phyloP scores from a whole-genome alignment of 2,797 vertebrate genomes.

The Lutjanus argentimaculatus region DNA sequence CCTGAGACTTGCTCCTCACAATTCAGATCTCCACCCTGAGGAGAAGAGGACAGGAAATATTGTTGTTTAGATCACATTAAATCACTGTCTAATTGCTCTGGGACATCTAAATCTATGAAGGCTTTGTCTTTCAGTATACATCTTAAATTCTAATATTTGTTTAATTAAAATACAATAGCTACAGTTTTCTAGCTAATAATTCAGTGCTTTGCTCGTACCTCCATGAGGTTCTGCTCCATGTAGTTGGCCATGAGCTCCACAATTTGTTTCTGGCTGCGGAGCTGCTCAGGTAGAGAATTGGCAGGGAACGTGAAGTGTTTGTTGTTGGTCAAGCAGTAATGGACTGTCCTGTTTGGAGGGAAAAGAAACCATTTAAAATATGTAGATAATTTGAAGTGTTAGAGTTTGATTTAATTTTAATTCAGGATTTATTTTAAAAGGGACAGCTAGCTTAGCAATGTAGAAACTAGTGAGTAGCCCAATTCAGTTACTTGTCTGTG shows the following conservation, averaged over 20 bases:
- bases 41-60: background rate
- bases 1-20: constrained; percentile 82
- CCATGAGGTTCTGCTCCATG: constrained; percentile 99
- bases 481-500: background rate
- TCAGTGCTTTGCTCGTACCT: constrained; percentile 82
- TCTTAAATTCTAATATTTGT: background rate
- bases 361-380: background rate
- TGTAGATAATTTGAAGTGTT: background rate
- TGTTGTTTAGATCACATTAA: background rate
- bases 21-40: constrained; percentile 93
- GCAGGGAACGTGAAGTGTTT: constrained; percentile 93
- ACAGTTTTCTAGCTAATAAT: background rate
- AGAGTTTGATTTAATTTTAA: background rate
- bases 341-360: constrained; percentile 88
- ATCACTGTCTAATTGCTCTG: background rate
- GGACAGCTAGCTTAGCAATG: background rate
- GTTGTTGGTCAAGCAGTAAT: constrained; percentile 95
- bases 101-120: no score
- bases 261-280: constrained; percentile 93
- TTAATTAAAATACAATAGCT: background rate
- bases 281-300: constrained; percentile 90
- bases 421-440: no score
- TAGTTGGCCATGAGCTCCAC: constrained; percentile 95
- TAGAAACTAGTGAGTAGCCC: background rate
- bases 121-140: background rate